phyloP scores from a whole-genome alignment of 2,113 vertebrate genomes.

The Ginglymostoma cirratum region DNA sequence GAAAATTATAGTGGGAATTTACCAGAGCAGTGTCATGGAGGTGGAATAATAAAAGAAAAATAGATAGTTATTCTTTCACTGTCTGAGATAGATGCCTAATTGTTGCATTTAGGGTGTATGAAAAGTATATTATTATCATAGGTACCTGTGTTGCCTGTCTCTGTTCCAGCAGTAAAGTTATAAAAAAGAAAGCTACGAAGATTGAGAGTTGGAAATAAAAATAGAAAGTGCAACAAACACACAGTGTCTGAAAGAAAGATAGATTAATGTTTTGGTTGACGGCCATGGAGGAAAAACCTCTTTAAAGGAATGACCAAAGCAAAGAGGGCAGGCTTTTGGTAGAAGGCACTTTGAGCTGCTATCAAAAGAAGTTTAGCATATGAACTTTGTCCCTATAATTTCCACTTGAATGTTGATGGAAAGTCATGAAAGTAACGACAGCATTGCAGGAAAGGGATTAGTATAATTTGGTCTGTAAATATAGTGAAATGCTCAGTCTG shows the following conservation, averaged over 20 bases:
- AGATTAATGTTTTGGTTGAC: neutral
- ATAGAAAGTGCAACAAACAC: neutral
- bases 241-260: neutral
- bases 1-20: constrained; percentile 9
- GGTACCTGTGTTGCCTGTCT: neutral
- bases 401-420: neutral
- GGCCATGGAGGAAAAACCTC: neutral
- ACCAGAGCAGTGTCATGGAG: neutral
- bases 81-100: neutral
- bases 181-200: neutral
- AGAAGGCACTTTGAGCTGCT: neutral
- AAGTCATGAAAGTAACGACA: neutral
- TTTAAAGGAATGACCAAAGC: neutral
- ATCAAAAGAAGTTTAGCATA: neutral
- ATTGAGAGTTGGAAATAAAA: neutral
- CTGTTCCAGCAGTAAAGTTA: neutral
- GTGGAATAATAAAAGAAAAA: neutral
- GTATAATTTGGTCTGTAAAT: neutral
- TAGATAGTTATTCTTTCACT: neutral
- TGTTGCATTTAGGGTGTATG: neutral
- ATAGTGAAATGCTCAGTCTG: neutral
- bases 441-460: neutral
- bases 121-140: neutral
- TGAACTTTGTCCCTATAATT: neutral
- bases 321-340: neutral